phyloP scores from a whole-genome alignment of 2,797 vertebrate genomes.

The Notolabrus celidotus region DNA sequence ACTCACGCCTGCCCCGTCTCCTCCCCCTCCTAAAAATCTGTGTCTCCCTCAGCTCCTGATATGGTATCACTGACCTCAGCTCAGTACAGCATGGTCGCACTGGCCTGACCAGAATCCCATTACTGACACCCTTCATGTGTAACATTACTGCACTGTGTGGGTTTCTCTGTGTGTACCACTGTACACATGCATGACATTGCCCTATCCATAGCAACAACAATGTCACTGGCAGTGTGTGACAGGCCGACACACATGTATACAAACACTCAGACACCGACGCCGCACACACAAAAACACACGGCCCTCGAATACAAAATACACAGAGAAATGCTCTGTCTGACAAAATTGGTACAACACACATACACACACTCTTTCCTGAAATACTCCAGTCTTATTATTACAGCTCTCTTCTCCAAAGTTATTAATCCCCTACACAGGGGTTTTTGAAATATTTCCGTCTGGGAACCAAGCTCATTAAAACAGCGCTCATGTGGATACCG shows the following conservation, averaged over 20 bases:
- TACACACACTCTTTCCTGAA: constrained; percentile 41
- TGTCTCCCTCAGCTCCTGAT: constrained; percentile 52
- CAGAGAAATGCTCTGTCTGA: constrained; percentile 4
- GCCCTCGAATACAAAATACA: constrained; percentile 13
- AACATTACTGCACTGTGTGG: constrained; percentile 67
- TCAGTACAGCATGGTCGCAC: constrained; percentile 73
- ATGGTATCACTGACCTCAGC: constrained; percentile 78
- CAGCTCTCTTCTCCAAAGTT: constrained; percentile 64
- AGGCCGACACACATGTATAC: constrained; percentile 29
- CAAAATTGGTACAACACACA: constrained; percentile 19
- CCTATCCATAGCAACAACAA: constrained; percentile 72
- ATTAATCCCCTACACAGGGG: constrained; percentile 71
- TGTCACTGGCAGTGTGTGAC: constrained; percentile 43
- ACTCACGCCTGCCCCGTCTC: background rate
- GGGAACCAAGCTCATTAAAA: constrained; percentile 78
- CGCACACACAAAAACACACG: background rate
- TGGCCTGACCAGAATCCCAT: constrained; percentile 79
- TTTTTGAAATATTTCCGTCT: constrained; percentile 71
- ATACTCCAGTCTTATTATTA: constrained; percentile 66
- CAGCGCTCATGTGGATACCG: constrained; percentile 64
- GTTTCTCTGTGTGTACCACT: constrained; percentile 38
- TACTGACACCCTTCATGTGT: constrained; percentile 84
- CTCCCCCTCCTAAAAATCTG: background rate
- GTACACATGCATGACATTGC: constrained; percentile 74
- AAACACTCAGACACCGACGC: constrained; percentile 5